phyloP scores from a whole-genome alignment of 2,888 invertebrate species.

The Electrophaes corylata region DNA sequence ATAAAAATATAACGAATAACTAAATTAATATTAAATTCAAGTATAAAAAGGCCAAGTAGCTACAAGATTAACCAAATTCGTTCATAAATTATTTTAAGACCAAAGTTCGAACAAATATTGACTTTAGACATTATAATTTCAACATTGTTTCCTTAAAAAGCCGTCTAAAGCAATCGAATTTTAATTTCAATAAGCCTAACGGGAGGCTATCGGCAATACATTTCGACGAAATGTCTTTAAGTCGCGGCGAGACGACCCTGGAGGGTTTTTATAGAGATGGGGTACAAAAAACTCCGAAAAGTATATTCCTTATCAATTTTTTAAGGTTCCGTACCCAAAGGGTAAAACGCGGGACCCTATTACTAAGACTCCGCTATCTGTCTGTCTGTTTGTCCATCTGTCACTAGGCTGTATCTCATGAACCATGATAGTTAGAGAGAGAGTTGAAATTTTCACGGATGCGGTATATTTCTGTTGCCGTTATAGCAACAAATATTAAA shows the following conservation, averaged over 20 bases:
- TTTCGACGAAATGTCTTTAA: slow-evolving; percentile 16
- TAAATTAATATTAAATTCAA: too few relatives aligned
- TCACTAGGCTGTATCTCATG: too few relatives aligned
- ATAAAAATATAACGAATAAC: too few relatives aligned
- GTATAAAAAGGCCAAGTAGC: background rate
- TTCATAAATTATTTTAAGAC: background rate
- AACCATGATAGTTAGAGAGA: too few relatives aligned
- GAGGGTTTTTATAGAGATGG: slow-evolving; percentile 12
- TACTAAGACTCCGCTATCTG: too few relatives aligned
- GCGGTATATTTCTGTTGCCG: too few relatives aligned
- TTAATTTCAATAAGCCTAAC: slow-evolving; percentile 27
- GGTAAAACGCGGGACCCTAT: too few relatives aligned
- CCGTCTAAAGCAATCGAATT: slow-evolving; percentile 22
- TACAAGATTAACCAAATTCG: background rate
- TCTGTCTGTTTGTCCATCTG: too few relatives aligned
- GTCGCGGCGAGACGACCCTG: slow-evolving; percentile 4
- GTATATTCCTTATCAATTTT: too few relatives aligned
- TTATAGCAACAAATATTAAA: too few relatives aligned
- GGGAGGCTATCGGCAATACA: slow-evolving; percentile 22
- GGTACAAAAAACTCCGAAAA: background rate
- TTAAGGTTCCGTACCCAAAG: too few relatives aligned
- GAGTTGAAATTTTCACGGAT: too few relatives aligned
- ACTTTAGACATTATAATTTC: slow-evolving; percentile 12
- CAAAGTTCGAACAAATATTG: slow-evolving; percentile 13
- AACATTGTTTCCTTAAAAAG: slow-evolving; percentile 14